Base-by-base conservation (phyloP, 2,113 vertebrate species). In the Nyctibius bracteatus region DNA sequence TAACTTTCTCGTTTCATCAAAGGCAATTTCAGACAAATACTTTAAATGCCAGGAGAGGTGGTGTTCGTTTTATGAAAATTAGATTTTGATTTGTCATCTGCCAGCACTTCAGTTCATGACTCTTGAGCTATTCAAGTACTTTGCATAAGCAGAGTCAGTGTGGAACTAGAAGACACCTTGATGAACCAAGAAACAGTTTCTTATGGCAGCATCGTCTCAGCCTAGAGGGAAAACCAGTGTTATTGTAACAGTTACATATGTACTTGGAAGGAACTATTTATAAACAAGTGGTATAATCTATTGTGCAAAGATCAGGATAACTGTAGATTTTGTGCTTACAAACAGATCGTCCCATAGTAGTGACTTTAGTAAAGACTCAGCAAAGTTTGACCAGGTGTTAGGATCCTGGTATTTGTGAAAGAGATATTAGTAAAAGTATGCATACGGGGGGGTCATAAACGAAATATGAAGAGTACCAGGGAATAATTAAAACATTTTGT, bases 251-350 rank as follows among this genome's bases (percentile, higher is more conserved):
- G 27, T 43, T 70, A 15, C 19, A 25, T 10, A 6, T 33, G 8
- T 31, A 12, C 28, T 81, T n/a, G 28, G 8, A 27, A 52, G 51
- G 17, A 81, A n/a, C 28, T 46, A 2, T 37, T 73, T 46, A 23
- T 49, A 54, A 88, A 41, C 2, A 27, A 33, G 66, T 0, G 0
- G 1, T 37, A 30, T 37, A 17, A 87, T 46, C 6, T 27, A 1
- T 19, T 71, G 16, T 28, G 37, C 43, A 47, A 87, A 73, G 47
- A 71, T 13, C 25, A 37, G 11, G 55, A 12, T 33, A 67, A 25
- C 1, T 68, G 35, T 39, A 59, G 66, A 39, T 63, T 71, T 57
- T 1, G 0, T 63, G 39, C 8, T 55, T n/a, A n/a, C 0, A 2
- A 67, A 51, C 5, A 43, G 13, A 27, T 75, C 6, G 21, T 63